Evolutionary conservation across 2,888 invertebrate species (phyloP).

Genomic region (Lasioglossum zephyrum): DNA sequence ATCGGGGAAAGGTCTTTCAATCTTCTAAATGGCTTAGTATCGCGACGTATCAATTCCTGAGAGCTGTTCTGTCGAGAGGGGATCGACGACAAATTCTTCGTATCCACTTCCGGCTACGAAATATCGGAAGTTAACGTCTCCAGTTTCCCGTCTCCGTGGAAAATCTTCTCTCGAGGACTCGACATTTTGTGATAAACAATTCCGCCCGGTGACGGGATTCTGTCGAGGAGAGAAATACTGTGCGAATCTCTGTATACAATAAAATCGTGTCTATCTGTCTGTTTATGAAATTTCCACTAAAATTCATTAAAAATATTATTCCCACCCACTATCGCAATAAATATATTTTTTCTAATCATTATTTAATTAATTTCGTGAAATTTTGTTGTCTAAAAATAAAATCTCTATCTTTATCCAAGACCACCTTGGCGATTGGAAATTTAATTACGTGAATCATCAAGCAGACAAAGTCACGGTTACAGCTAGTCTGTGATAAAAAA

Average conservation of each 20-base stretch:
- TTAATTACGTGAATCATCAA: too few relatives aligned
- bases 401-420: too few relatives aligned
- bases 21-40: slow-evolving; percentile 42
- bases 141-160: background rate
- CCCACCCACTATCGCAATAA: too few relatives aligned
- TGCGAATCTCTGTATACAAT: background rate
- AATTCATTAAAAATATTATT: too few relatives aligned
- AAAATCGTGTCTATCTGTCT: too few relatives aligned
- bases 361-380: too few relatives aligned
- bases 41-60: slow-evolving; percentile 24
- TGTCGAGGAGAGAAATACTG: background rate
- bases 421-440: too few relatives aligned
- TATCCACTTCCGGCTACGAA: background rate
- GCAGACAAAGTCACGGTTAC: too few relatives aligned
- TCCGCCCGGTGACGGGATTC: background rate
- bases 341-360: too few relatives aligned
- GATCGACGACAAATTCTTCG: slow-evolving; percentile 32
- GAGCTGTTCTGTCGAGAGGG: background rate
- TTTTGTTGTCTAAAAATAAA: too few relatives aligned
- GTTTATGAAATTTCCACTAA: too few relatives aligned
- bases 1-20: slow-evolving; percentile 20
- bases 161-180: background rate
- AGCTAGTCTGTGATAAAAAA: background rate
- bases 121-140: background rate
- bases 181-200: background rate